Evolutionary conservation across 2,113 vertebrate species (phyloP).

Genomic region (Pyrgilauda ruficollis): DNA sequence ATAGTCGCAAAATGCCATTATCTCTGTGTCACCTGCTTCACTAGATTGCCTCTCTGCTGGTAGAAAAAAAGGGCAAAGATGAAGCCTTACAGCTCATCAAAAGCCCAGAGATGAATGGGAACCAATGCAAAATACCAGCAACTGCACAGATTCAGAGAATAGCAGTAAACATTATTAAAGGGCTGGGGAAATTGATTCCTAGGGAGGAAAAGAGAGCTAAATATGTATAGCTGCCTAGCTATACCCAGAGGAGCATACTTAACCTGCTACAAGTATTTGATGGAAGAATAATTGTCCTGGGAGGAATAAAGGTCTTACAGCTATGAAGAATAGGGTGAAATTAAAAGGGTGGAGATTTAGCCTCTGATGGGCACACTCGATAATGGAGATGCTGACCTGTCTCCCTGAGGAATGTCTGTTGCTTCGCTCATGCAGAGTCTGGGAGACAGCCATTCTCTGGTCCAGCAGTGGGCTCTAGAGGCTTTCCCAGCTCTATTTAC

Average conservation of each 20-base stretch:
- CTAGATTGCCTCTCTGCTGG: background rate
- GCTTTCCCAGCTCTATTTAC: conserved; percentile 9
- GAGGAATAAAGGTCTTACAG: conserved; percentile 55
- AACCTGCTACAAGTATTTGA: conserved; percentile 53
- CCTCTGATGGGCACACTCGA: conserved; percentile 14
- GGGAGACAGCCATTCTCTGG: conserved; percentile 29
- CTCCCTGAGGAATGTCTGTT: conserved; percentile 40
- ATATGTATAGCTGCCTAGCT: conserved; percentile 42
- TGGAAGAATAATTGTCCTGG: conserved; percentile 54
- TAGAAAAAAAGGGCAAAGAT: background rate
- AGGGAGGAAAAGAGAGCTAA: conserved; percentile 8
- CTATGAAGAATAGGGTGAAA: conserved; percentile 64
- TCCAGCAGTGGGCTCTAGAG: background rate
- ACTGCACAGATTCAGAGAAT: conserved; percentile 7
- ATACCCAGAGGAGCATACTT: conserved; percentile 40
- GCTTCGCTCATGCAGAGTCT: background rate
- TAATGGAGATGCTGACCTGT: conserved; percentile 44
- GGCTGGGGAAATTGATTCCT: conserved; percentile 42
- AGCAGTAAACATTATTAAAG: conserved; percentile 51
- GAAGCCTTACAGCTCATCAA: background rate
- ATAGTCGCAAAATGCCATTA: background rate
- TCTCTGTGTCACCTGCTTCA: background rate
- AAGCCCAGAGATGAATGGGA: conserved; percentile 4
- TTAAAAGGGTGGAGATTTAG: conserved; percentile 58
- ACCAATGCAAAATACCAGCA: conserved; percentile 10